A percentile compares a stretch with the other conserved stretches of the same genome.
These are phyloP conservation scores for Brachyopa scutellaris DNA, from an alignment of 2,888 invertebrate species.

Conservation along the genomic window DNA sequence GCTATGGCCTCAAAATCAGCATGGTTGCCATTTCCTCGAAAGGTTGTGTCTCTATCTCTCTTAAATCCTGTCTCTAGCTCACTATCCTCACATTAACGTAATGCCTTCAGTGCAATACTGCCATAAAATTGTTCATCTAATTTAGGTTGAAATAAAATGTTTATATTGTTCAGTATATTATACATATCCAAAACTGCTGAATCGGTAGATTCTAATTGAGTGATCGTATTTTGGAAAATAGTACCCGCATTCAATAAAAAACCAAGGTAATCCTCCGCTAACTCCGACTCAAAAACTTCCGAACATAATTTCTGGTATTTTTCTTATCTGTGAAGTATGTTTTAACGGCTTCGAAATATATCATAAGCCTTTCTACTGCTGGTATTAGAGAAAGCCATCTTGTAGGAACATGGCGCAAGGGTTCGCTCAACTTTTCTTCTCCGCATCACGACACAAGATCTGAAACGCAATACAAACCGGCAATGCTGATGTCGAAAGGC, in stretches of 20 bases:
- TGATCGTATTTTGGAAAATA: conserved; percentile 13
- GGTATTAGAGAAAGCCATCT: conserved; percentile 34
- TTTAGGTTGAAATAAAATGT: conserved; percentile 6
- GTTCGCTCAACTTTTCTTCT: conserved; percentile 14
- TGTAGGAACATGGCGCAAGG: conserved; percentile 12
- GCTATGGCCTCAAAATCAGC: too few species aligned
- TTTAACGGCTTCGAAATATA: conserved; percentile 34
- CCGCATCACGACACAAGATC: conserved; percentile 10
- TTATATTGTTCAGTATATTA: conserved; percentile 11
- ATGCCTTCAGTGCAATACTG: conserved; percentile 4
- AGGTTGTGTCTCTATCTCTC: conserved; percentile 7
- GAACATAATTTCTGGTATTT: conserved; percentile 1
- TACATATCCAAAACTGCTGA: conserved; percentile 20
- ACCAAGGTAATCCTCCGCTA: conserved; percentile 18
- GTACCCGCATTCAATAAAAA: conserved; percentile 25
- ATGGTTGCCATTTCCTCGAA: conserved; percentile 23
- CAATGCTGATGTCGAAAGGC: too few species aligned
- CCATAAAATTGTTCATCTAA: conserved; percentile 18
- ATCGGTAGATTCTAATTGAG: conserved; percentile 9
- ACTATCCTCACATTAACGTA: conserved; percentile 11
- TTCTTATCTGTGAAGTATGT: conserved; percentile 22
- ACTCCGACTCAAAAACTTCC: conserved; percentile 28
- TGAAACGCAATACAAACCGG: conserved; percentile 1
- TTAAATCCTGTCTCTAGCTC: conserved; percentile 7
- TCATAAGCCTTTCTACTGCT: conserved; percentile 25